Evolutionary conservation across 2,888 invertebrate species (phyloP).

Genomic region (Theretra japonica): DNA sequence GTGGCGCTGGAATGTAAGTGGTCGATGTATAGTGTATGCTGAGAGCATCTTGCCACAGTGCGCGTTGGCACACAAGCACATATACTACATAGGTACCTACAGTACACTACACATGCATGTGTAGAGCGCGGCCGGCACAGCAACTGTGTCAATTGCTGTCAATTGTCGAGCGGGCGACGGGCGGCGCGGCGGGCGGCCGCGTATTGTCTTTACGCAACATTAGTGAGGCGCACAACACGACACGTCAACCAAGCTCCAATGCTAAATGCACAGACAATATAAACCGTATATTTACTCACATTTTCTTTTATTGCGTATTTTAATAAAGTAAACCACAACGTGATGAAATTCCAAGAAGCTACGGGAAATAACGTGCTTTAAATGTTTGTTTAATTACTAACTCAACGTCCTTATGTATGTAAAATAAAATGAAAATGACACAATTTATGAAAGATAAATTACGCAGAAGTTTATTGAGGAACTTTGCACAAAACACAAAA

Average conservation of each 20-base stretch:
- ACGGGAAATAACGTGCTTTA: too few species aligned
- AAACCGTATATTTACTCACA: background rate
- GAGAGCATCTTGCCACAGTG: background rate
- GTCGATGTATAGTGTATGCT: background rate
- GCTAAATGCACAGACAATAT: too few species aligned
- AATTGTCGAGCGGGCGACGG: conserved; percentile 35
- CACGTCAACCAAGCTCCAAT: conserved; percentile 10
- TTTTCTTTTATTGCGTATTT: background rate
- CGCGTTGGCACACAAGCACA: background rate
- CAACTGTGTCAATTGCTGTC: conserved; percentile 44
- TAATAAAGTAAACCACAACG: background rate
- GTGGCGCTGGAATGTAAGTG: background rate
- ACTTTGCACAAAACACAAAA: too few species aligned
- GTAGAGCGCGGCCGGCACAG: background rate
- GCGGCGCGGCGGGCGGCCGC: background rate
- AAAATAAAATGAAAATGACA: too few species aligned
- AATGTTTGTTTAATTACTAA: too few species aligned
- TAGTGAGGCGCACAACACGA: background rate
- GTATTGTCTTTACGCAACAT: conserved; percentile 30
- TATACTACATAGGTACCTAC: conserved; percentile 8
- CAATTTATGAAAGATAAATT: too few species aligned
- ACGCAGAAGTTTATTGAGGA: too few species aligned
- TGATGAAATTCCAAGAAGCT: too few species aligned
- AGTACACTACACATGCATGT: conserved; percentile 16
- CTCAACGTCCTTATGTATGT: too few species aligned